phyloP scores from a whole-genome alignment of 35 echinoderm and acorn worm species.

The Ophiothrix spiculata region DNA sequence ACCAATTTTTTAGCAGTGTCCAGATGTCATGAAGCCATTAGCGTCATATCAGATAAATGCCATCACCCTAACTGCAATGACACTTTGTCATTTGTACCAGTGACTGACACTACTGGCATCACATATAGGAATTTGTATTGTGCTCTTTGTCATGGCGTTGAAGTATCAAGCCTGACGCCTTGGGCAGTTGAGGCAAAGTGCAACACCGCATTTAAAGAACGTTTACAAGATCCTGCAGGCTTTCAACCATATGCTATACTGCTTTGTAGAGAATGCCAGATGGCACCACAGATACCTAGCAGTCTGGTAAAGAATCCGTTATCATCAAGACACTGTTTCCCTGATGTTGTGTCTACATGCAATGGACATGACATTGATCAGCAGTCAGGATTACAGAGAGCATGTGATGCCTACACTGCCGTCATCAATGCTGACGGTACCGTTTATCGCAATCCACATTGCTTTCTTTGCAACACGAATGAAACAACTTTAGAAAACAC shows the following conservation, averaged over 20 bases:
- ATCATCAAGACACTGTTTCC: background rate
- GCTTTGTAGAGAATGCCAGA: too few species aligned
- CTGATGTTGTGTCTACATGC: background rate
- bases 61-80: background rate
- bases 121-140: constrained; percentile 52
- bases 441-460: constrained; percentile 9
- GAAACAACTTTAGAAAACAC: background rate
- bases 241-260: background rate
- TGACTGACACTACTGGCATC: constrained; percentile 4
- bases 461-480: background rate
- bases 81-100: constrained; percentile 21
- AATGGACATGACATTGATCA: background rate
- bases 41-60: background rate
- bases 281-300: background rate
- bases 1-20: background rate
- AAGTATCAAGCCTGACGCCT: constrained; percentile 15
- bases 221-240: background rate
- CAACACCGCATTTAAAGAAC: background rate
- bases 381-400: background rate
- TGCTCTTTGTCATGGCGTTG: constrained; percentile 54
- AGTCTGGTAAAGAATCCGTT: background rate
- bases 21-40: background rate
- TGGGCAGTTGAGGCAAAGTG: constrained; percentile 24
- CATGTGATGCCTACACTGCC: background rate
- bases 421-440: background rate